Base-by-base conservation (phyloP, 1,140 invertebrate species). In the Onthophagus taurus region DNA sequence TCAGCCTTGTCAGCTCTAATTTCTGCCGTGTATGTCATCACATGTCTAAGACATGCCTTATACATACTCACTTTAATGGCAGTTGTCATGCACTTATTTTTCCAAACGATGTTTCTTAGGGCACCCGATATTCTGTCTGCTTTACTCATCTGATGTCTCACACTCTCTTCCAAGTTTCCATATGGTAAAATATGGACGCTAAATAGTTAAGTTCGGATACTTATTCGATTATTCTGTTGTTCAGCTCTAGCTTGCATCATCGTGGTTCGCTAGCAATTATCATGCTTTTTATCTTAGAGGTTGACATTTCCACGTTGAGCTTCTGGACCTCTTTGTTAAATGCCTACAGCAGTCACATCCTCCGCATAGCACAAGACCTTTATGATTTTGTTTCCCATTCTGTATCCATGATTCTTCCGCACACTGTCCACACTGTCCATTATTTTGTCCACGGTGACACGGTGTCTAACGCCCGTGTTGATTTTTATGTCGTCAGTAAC, bases 201-300 rank as follows among this genome's bases (percentile, higher is more conserved):
- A 24, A 17, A 45, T 36, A 20, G 4, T n/a, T 24, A 24, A 45
- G 37, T 2, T 35, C 31, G 33, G 11, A 17, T 31, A 31, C 11
- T 14, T 31, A 14, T n/a, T 31, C 43, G n/a, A 35, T 45, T 37
- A 37, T 37, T 13, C 31, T 37, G 43, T 37, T 37, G 26, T 45
- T 26, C 13, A 45, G n/a, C 19, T 17, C 20, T n/a, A 31, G 30
- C 30, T 31, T 31, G 30, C 30, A 31, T n/a, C 36, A n/a, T 19
- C 17, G 18, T 6, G 36, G 36, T 39, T 39, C 36, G 14, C 36
- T 39, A 7, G 42, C 29, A 7, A 43, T 33, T 21, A 19, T 14
- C 6, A 8, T 5, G 16, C 37, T 5, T 41, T 31, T 31, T 31
- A n/a, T n/a, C n/a, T 31, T n/a, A 12, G 30, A 4, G 30, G 30